Base-by-base conservation (phyloP, 2,797 vertebrate species). In the Coregonus sp. region DNA sequence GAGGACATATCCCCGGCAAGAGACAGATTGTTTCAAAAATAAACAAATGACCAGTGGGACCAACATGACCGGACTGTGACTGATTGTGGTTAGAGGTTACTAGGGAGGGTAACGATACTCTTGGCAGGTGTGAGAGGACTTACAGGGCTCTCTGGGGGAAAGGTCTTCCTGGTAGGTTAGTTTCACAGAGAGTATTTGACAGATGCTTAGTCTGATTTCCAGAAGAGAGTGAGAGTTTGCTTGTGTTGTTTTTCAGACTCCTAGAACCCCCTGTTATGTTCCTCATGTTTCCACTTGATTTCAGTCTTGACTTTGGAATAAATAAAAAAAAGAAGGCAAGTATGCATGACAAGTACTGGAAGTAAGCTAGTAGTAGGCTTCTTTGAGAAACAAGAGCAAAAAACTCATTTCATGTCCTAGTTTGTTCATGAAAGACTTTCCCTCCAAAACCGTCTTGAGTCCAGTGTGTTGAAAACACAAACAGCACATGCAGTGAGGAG, bases 401-500 rank as follows among this genome's bases (percentile, higher is more conserved):
- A 5, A 16, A n/a, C n/a, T 59, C 54, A 59, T 59, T 4, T 18
- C 54, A 6, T n/a, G 54, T 56, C 52, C 52, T 56, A 56, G 18
- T 56, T 56, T 56, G 52, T 14, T 18, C 54, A 56, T n/a, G n/a
- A 56, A 40, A 40, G 40, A 40, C 40, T 9, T 40, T 40, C 40
- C n/a, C 18, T 59, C 54, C n/a, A n/a, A 18, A n/a, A 16, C 1
- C 15, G 16, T 2, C 54, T 59, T 1, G 16, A n/a, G 47, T 65
- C 40, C 9, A 47, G 50, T 71, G 78, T 70, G 40, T 68, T 68
- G 66, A 68, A 68, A 68, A 25, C 66, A 37, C n/a, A 25, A 16
- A 50, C 15, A 35, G 5, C 9, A 31, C n/a, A 65, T 37, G 56
- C 6, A 35, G 5, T 14, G 56, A 16, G 11, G 54, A 25, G 12